Percentiles rank a stretch among this genome's conserved stretches.
phyloP scores from a whole-genome alignment of 1,140 invertebrate species.

The Xylocopa sonorina region DNA sequence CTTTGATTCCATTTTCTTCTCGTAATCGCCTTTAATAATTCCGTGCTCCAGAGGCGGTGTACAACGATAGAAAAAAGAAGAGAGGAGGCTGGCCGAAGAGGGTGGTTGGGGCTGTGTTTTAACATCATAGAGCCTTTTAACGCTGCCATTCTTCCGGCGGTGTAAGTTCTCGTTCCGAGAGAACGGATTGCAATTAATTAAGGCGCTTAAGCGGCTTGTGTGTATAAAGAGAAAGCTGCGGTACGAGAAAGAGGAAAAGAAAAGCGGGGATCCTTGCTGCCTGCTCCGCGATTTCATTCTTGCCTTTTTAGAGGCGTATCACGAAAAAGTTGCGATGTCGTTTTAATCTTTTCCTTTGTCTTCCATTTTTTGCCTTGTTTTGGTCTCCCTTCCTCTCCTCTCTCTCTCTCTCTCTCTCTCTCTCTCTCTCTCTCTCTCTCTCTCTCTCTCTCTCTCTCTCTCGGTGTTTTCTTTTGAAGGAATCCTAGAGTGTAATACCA shows the following conservation, averaged over 20 bases:
- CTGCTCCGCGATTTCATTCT: slow-evolving; percentile 40
- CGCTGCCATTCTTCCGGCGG: slow-evolving; percentile 18
- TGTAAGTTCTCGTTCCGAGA: slow-evolving; percentile 10
- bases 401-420: too few relatives aligned
- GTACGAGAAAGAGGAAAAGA: neutral
- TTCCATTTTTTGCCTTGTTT: too few relatives aligned
- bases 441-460: too few relatives aligned
- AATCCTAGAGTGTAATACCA: too few relatives aligned
- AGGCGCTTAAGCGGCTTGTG: slow-evolving; percentile 28
- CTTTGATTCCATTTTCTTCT: neutral
- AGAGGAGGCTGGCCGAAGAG: neutral
- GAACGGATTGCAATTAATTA: slow-evolving; percentile 52
- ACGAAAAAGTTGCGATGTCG: neutral
- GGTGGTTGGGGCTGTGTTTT: slow-evolving; percentile 8
- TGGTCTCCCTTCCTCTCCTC: too few relatives aligned
- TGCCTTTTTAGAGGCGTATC: slow-evolving; percentile 5
- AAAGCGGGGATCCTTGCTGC: slow-evolving; percentile 5
- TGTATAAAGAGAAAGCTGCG: slow-evolving; percentile 21
- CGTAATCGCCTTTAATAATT: slow-evolving; percentile 35
- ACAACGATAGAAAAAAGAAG: neutral
- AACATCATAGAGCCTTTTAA: slow-evolving; percentile 27
- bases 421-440: too few relatives aligned
- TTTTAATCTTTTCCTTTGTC: too few relatives aligned
- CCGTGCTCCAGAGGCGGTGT: too few relatives aligned
- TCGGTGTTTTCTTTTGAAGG: too few relatives aligned